Base-by-base conservation (phyloP, 37 sponge, comb jelly and placozoan species). In the Corticium candelabrum region DNA sequence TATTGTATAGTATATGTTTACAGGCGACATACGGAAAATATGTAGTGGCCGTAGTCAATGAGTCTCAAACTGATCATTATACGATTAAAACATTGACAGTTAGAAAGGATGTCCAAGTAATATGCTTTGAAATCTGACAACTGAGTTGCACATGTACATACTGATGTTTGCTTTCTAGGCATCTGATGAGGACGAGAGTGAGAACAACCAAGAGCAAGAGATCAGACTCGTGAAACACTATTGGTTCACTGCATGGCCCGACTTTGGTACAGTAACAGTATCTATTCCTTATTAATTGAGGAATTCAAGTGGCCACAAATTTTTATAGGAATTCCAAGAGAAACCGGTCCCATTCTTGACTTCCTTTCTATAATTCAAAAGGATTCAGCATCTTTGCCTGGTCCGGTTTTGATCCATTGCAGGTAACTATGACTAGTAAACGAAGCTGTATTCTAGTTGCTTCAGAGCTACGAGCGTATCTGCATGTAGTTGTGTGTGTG, bases 231-330 rank as follows among this genome's bases (percentile, higher is more conserved):
- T 89, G 33, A 33, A 34, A 38, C 86, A 85, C 37, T 85, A 84
- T 68, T 82, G 83, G 80, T 85, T 40, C 57, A 82, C 77, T 11
- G 67, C 82, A 1, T 89, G 89, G 89, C 85, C 86, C 35, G 89
- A 89, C 35, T 81, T 81, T 75, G 85, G 89, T 88, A 33, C 62
- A 21, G 15, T 21, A 50, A 21, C 21, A 27, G 15, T 27, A 11
- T 21, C 62, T 27, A 27, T 50, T 50, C 21, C 21, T 21, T 50
- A 21, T 50, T 50, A 21, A 11, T 21, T 50, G 11, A 50, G n/a
- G n/a, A n/a, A n/a, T n/a, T n/a, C n/a, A n/a, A n/a, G n/a, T n/a
- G n/a, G n/a, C n/a, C 21, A 50, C 21, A 27, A 50, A 21, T 15
- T 39, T 41, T 21, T 79, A 11, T 76, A 88, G 89, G 89, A 40